Evolutionary conservation across 2,797 vertebrate species (phyloP).

Genomic region (Emys orbicularis): DNA sequence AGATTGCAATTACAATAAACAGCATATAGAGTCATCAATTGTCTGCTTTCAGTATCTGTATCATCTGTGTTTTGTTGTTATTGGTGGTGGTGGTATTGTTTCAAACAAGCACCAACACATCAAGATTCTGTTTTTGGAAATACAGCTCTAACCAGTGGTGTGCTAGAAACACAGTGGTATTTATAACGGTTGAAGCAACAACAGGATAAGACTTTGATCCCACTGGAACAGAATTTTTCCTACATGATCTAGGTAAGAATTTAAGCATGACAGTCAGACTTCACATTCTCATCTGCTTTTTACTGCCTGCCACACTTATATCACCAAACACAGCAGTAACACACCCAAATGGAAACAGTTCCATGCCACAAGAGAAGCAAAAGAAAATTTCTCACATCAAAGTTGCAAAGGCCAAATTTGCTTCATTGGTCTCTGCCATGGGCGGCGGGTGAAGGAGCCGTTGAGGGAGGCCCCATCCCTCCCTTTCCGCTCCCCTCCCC

Average conservation of each 20-base stretch:
- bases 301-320: too few relatives aligned
- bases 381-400: neutral
- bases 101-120: neutral
- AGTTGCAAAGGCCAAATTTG: neutral
- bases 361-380: neutral
- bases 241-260: neutral
- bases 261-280: neutral
- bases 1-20: neutral
- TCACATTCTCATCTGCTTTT: too few relatives aligned
- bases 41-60: slow-evolving; percentile 35
- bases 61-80: neutral
- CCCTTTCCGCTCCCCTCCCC: too few relatives aligned
- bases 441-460: too few relatives aligned
- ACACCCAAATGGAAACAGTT: neutral
- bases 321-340: neutral
- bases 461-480: too few relatives aligned
- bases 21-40: slow-evolving; percentile 56
- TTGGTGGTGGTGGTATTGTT: rapidly evolving
- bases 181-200: neutral
- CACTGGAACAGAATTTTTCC: neutral
- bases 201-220: neutral
- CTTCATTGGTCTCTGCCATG: neutral
- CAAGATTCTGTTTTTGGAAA: neutral
- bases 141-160: neutral
- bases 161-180: neutral